phyloP scores from a whole-genome alignment of 2,888 invertebrate species.

The Thecophora atra region DNA sequence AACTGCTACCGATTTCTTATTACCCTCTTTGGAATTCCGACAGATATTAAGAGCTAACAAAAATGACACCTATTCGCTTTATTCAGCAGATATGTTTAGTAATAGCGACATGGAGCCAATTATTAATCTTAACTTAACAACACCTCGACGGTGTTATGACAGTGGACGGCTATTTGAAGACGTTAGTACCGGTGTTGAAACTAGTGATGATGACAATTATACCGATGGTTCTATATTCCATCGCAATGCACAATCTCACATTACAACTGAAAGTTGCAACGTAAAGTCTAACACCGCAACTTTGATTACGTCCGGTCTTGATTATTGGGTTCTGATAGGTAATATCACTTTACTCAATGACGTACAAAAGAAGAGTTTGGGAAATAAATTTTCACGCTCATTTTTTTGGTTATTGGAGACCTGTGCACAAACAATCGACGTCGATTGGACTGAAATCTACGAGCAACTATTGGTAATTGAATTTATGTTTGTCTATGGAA shows the following conservation, averaged over 20 bases:
- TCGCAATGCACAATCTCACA: conserved; percentile 17
- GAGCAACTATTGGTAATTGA: conserved; percentile 61
- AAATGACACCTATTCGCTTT: conserved; percentile 40
- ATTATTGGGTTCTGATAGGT: conserved; percentile 62
- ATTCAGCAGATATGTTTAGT: conserved; percentile 52
- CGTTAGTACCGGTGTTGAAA: conserved; percentile 48
- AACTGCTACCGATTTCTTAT: conserved; percentile 11
- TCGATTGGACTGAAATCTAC: conserved; percentile 56
- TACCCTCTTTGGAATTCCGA: conserved; percentile 5
- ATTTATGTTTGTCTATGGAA: conserved; percentile 57
- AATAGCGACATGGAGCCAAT: conserved; percentile 58
- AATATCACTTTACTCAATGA: conserved; percentile 41
- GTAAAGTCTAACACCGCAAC: conserved; percentile 22
- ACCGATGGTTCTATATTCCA: no score
- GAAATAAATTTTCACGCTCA: conserved; percentile 55
- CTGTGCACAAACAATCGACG: conserved; percentile 59
- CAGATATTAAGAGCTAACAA: conserved; percentile 13
- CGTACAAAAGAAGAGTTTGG: conserved; percentile 49
- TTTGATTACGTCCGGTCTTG: conserved; percentile 59
- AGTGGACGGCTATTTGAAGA: conserved; percentile 46
- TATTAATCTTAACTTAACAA: conserved; percentile 41
- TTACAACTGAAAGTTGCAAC: not conserved
- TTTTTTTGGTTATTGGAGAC: conserved; percentile 64
- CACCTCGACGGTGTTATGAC: conserved; percentile 54
- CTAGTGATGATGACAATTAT: conserved; percentile 9